phyloP scores from a whole-genome alignment of 1,140 invertebrate species.

The Marisa cornuarietis region DNA sequence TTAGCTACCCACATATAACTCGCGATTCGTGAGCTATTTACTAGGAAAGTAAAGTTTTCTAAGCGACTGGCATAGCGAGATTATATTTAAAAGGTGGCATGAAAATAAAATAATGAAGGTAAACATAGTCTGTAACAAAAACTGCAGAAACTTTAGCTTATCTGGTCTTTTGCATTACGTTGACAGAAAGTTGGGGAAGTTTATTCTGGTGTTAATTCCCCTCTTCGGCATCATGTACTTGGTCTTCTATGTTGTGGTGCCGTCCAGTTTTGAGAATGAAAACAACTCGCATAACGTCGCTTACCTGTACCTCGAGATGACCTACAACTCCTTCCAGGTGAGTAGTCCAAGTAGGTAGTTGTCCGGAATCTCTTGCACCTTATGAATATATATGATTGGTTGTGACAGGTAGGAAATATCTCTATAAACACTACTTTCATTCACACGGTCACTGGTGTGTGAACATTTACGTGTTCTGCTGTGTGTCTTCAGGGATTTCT shows the following conservation, averaged over 20 bases:
- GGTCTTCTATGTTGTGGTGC: slow-evolving; percentile 74
- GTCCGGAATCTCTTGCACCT: not conserved
- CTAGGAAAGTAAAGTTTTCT: too few species aligned
- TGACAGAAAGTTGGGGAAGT: slow-evolving; percentile 73
- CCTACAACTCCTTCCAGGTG: slow-evolving; percentile 82
- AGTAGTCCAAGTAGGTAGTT: slow-evolving; percentile 13
- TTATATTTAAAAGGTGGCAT: too few species aligned
- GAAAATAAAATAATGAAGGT: too few species aligned
- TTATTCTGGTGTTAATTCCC: slow-evolving; percentile 80
- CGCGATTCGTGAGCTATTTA: too few species aligned
- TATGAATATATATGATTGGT: not conserved
- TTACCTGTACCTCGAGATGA: slow-evolving; percentile 77
- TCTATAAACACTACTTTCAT: too few species aligned
- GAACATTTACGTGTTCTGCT: not conserved
- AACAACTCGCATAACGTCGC: slow-evolving; percentile 69
- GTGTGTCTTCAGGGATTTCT: slow-evolving; percentile 29
- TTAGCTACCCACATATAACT: too few species aligned
- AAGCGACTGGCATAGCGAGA: too few species aligned
- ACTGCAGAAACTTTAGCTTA: too few species aligned
- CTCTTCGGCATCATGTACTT: slow-evolving; percentile 82
- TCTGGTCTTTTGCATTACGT: not conserved
- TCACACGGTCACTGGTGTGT: too few species aligned
- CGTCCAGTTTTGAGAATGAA: slow-evolving; percentile 67
- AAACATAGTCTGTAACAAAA: too few species aligned
- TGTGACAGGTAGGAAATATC: too few species aligned